phyloP scores from a whole-genome alignment of 2,113 vertebrate genomes.

The Piaya cayana region DNA sequence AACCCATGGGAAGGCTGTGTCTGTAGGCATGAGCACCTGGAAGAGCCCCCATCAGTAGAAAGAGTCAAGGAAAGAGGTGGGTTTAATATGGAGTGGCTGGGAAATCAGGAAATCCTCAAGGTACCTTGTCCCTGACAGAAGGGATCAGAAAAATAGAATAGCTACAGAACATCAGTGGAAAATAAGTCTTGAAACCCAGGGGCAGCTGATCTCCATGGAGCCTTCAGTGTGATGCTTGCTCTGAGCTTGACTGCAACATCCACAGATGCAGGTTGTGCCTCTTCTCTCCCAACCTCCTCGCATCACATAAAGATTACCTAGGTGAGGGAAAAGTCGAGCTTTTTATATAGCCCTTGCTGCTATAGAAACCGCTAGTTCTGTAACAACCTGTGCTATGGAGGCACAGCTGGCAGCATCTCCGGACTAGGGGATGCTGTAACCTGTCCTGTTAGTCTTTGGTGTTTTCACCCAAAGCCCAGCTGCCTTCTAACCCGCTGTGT shows the following conservation, averaged over 20 bases:
- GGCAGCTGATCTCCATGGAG: not conserved
- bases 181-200: not conserved
- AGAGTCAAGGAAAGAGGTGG: not conserved
- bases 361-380: not conserved
- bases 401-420: not conserved
- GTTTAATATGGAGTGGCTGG: not conserved
- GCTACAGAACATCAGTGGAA: not conserved
- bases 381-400: not conserved
- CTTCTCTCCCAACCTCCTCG: not conserved
- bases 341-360: not conserved
- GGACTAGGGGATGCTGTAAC: not conserved
- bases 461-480: not conserved
- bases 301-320: not conserved
- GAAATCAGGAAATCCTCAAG: not conserved
- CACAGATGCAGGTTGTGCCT: not conserved
- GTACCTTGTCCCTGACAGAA: not conserved
- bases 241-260: not conserved
- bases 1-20: fast-evolving
- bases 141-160: not conserved
- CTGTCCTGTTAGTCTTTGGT: not conserved
- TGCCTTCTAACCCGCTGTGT: not conserved
- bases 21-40: fast-evolving
- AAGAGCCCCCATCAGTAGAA: not conserved
- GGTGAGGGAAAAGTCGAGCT: not conserved
- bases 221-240: not conserved